Conservation (phyloP, 2,888 invertebrate genomes). For the Drosophila suboccidentalis region DNA sequence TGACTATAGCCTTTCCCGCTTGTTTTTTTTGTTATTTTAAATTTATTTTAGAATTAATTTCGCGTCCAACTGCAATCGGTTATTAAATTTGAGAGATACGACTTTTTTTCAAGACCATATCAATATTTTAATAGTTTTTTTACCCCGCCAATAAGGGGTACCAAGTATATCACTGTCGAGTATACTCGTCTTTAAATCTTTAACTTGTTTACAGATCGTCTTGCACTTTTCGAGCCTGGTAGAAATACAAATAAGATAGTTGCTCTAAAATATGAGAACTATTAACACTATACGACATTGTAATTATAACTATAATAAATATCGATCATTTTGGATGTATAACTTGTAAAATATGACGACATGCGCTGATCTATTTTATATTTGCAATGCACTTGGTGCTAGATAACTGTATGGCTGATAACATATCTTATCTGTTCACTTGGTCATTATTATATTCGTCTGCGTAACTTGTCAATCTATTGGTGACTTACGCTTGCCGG, state of each 20-base stretch:
- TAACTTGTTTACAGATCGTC: not conserved
- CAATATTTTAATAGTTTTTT: no score
- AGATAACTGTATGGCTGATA: conserved; percentile 23
- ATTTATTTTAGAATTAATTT: not conserved
- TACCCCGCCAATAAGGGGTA: no score
- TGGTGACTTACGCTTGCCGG: conserved; percentile 93
- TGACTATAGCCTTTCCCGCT: no score
- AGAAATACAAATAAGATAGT: not conserved
- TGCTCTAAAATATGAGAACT: not conserved
- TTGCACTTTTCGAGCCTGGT: not conserved
- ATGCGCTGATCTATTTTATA: conserved; percentile 8
- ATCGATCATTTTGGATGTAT: not conserved
- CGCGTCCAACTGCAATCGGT: not conserved
- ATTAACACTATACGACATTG: not conserved
- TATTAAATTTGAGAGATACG: no score
- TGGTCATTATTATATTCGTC: not conserved
- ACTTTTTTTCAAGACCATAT: no score
- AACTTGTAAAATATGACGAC: conserved; percentile 14
- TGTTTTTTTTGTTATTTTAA: not conserved
- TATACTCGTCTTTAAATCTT: not conserved
- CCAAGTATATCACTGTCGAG: not conserved
- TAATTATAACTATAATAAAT: not conserved
- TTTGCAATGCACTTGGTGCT: conserved; percentile 4
- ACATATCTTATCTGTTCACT: conserved; percentile 36
- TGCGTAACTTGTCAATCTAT: not conserved